Conservation (phyloP, 2,888 invertebrate species). For the Acheta domesticus region DNA sequence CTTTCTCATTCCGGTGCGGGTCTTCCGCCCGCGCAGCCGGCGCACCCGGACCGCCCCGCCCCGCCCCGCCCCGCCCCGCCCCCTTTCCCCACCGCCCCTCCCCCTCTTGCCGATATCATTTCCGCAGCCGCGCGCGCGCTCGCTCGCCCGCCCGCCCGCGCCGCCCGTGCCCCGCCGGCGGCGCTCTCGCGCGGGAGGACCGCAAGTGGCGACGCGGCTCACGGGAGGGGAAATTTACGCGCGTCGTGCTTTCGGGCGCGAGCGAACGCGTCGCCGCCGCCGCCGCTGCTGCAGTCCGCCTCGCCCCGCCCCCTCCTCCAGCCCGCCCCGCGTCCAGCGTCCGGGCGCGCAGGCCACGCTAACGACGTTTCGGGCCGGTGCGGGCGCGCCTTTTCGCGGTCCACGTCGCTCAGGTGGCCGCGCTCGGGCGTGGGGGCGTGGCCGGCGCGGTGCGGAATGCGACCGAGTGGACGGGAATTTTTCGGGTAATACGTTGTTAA, state of each 20-base stretch:
- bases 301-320: no score
- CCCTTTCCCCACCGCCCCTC: not conserved
- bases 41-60: not conserved
- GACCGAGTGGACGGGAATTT: not conserved
- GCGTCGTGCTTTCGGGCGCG: not conserved
- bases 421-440: not conserved
- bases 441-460: not conserved
- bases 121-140: not conserved
- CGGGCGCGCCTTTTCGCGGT: not conserved
- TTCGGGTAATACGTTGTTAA: no score
- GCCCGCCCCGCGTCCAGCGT: no score
- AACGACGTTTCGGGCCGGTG: not conserved
- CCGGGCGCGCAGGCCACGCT: not conserved
- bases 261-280: not conserved
- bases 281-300: no score
- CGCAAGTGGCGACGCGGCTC: conserved; percentile 7
- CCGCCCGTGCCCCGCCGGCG: no score
- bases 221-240: conserved; percentile 9
- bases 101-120: not conserved
- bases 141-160: not conserved
- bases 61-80: not conserved
- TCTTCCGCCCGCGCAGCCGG: not conserved
- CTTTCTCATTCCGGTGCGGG: conserved; percentile 4
- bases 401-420: not conserved
- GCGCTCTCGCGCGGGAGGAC: not conserved